Percentiles rank a stretch among this genome's conserved stretches.
phyloP scores from a whole-genome alignment of 2,888 invertebrate genomes.

The Watsonalla binaria region DNA sequence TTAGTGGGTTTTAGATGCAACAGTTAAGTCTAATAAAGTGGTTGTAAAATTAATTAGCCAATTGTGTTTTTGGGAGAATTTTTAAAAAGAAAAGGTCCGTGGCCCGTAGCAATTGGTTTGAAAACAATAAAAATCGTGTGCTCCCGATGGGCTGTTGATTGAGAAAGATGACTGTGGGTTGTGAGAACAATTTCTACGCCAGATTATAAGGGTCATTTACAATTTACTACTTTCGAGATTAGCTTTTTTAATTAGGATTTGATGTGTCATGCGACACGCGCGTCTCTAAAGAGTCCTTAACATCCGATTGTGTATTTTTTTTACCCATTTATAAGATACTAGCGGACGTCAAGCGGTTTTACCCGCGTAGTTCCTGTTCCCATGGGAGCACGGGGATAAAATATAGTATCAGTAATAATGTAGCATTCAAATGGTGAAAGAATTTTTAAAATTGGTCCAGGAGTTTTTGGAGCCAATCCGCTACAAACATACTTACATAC shows the following conservation, averaged over 20 bases:
- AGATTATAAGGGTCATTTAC: constrained; percentile 54
- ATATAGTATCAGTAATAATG: no score
- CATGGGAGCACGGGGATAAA: no score
- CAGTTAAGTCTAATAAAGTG: constrained; percentile 66
- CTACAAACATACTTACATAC: no score
- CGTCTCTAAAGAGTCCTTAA: no score
- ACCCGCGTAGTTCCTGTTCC: no score
- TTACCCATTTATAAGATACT: no score
- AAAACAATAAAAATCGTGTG: constrained; percentile 75
- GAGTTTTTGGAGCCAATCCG: no score
- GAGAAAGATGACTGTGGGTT: constrained; percentile 66
- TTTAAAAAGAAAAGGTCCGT: constrained; percentile 30
- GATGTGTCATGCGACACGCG: not conserved
- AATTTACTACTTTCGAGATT: constrained; percentile 25
- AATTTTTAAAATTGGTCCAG: no score
- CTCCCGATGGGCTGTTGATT: constrained; percentile 64
- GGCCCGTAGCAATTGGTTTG: constrained; percentile 56
- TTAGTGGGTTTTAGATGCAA: constrained; percentile 45
- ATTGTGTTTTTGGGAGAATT: constrained; percentile 41
- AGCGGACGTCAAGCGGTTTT: no score
- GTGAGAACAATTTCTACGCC: constrained; percentile 60
- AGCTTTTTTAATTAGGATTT: constrained; percentile 2
- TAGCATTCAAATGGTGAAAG: no score
- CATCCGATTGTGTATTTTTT: no score
- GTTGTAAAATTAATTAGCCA: constrained; percentile 70